phyloP scores from a whole-genome alignment of 2,797 vertebrate genomes.

The Odontamblyopus rebecca region DNA sequence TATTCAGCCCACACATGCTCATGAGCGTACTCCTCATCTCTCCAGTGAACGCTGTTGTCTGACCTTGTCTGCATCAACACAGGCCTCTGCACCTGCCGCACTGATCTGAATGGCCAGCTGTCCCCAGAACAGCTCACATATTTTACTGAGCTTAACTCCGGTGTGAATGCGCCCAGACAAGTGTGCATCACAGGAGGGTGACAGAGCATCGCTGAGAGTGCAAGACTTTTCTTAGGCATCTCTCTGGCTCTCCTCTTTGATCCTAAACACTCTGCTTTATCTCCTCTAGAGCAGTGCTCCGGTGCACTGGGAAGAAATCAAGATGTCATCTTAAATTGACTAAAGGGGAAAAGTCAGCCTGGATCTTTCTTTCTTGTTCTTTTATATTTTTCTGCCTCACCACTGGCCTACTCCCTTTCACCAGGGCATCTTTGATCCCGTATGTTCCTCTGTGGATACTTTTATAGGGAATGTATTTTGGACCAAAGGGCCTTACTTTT shows the following conservation, averaged over 20 bases:
- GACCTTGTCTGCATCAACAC: constrained; percentile 21
- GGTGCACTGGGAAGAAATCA: constrained; percentile 73
- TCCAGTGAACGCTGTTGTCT: constrained; percentile 10
- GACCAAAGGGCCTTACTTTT: constrained; percentile 37
- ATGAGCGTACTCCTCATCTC: constrained; percentile 11
- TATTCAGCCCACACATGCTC: constrained; percentile 4
- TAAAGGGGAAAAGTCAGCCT: constrained; percentile 67
- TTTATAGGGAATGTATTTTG: constrained; percentile 47
- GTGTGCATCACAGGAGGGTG: constrained; percentile 53
- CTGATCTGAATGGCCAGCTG: constrained; percentile 16
- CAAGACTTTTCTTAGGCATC: constrained; percentile 60
- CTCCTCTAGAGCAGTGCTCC: constrained; percentile 57
- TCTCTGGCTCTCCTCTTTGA: constrained; percentile 69
- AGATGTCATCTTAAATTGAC: constrained; percentile 80
- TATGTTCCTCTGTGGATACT: constrained; percentile 58
- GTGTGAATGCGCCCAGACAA: constrained; percentile 52
- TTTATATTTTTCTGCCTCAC: constrained; percentile 35
- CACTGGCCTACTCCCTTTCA: constrained; percentile 63
- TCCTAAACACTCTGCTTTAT: constrained; percentile 75
- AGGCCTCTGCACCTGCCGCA: constrained; percentile 26
- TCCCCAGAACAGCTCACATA: constrained; percentile 27
- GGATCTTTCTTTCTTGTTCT: constrained; percentile 60
- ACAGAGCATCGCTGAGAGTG: constrained; percentile 55
- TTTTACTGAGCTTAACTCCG: constrained; percentile 30
- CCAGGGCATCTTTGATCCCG: constrained; percentile 71